These are phyloP conservation scores for Bombus polaris DNA, from an alignment of 1,140 invertebrate genomes.

Conservation along the genomic window DNA sequence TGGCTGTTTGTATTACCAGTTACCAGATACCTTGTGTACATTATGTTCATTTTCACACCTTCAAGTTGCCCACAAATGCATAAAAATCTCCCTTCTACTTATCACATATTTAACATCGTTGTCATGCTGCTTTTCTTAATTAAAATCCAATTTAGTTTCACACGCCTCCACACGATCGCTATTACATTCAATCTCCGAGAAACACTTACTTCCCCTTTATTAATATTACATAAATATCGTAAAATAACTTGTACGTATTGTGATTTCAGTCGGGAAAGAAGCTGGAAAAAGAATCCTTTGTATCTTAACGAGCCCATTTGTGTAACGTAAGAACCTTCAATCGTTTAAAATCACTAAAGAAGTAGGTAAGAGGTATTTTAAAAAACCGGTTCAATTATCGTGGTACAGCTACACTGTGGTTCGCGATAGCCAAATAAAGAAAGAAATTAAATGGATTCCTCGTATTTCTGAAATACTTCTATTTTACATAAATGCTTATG, in stretches of 20 bases:
- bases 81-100: not conserved
- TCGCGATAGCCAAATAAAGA: not conserved
- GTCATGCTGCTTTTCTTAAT: too few relatives aligned
- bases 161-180: too few relatives aligned
- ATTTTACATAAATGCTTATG: not conserved
- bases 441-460: not conserved
- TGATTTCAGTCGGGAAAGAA: not conserved
- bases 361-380: slow-evolving; percentile 13
- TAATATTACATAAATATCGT: not conserved
- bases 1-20: too few relatives aligned
- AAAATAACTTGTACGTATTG: not conserved
- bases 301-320: slow-evolving; percentile 1
- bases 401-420: not conserved
- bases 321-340: not conserved
- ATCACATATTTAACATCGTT: not conserved
- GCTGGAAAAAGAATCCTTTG: not conserved
- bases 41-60: too few relatives aligned
- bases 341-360: slow-evolving; percentile 6
- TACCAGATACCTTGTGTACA: too few relatives aligned
- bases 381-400: slow-evolving; percentile 27
- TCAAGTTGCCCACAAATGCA: too few relatives aligned
- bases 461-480: not conserved
- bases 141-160: too few relatives aligned
- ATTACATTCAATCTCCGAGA: not conserved
- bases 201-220: not conserved